These are phyloP conservation scores for Characodon lateralis DNA, from an alignment of 2,797 vertebrate genomes.

Conservation along the genomic window DNA sequence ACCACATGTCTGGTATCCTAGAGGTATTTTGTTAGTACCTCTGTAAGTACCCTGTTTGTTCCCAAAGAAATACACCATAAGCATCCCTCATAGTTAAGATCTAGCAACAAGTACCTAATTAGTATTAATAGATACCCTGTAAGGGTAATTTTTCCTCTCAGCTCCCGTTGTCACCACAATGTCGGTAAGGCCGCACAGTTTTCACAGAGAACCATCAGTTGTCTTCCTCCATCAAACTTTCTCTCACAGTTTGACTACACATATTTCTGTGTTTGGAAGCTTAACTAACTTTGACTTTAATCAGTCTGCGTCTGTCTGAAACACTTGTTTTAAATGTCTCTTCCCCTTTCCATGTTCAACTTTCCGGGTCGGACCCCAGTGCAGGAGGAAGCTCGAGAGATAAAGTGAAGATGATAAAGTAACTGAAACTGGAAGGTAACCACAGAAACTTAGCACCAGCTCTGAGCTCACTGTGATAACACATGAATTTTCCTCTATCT, in stretches of 20 bases:
- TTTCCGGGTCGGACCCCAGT: background rate
- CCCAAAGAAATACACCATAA: no score
- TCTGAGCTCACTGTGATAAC: background rate
- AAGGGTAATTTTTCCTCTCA: no score
- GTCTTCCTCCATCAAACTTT: background rate
- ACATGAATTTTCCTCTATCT: background rate
- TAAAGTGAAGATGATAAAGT: background rate
- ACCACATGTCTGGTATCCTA: no score
- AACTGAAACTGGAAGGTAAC: background rate
- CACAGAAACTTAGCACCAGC: background rate
- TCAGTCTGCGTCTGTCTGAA: background rate
- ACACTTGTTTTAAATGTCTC: no score
- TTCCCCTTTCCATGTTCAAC: background rate
- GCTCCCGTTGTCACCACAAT: no score
- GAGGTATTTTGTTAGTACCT: no score
- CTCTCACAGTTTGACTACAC: background rate
- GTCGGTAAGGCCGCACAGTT: background rate
- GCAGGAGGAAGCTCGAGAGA: background rate
- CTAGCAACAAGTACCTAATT: no score
- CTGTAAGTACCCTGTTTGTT: no score
- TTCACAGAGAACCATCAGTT: background rate
- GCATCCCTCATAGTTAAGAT: no score
- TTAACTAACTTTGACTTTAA: no score
- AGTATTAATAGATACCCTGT: no score
- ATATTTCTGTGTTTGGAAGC: no score